A percentile compares a stretch with the other conserved stretches of the same genome.
phyloP scores from a whole-genome alignment of 2,888 invertebrate genomes.

The Synergus umbraculus region DNA sequence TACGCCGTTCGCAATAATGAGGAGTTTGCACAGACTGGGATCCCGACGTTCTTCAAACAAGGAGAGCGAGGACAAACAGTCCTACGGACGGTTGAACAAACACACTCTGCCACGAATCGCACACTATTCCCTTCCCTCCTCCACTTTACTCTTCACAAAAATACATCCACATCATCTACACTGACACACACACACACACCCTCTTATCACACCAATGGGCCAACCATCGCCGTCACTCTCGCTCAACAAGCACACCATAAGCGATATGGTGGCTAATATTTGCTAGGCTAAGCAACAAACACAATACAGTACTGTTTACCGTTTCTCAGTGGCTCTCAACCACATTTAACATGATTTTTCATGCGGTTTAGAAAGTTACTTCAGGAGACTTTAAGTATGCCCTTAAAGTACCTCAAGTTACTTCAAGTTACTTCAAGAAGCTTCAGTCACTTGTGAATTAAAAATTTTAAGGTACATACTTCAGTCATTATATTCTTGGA shows the following conservation, averaged over 20 bases:
- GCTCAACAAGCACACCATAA: slow-evolving; percentile 74
- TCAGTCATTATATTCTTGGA: no score
- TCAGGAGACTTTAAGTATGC: neutral
- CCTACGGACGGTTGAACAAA: slow-evolving; percentile 71
- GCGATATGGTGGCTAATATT: slow-evolving; percentile 77
- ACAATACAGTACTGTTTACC: slow-evolving; percentile 72
- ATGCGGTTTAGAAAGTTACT: neutral
- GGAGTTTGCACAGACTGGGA: slow-evolving; percentile 75
- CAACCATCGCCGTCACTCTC: slow-evolving; percentile 61
- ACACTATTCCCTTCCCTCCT: slow-evolving; percentile 47
- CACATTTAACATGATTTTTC: slow-evolving; percentile 28
- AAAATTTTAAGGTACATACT: no score
- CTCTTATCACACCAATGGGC: slow-evolving; percentile 29
- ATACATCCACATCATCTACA: slow-evolving; percentile 43
- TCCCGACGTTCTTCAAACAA: slow-evolving; percentile 75
- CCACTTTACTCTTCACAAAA: slow-evolving; percentile 9
- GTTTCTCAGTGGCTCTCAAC: slow-evolving; percentile 68
- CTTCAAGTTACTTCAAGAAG: no score
- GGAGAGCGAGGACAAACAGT: slow-evolving; percentile 73
- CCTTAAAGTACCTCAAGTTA: no score
- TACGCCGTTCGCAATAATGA: slow-evolving; percentile 73
- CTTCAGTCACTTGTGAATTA: no score
- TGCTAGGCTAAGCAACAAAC: slow-evolving; percentile 74
- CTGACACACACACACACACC: neutral
- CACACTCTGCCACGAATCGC: slow-evolving; percentile 67